Conservation (phyloP, 2,113 vertebrate genomes). For the Hemichromis elongatus region DNA sequence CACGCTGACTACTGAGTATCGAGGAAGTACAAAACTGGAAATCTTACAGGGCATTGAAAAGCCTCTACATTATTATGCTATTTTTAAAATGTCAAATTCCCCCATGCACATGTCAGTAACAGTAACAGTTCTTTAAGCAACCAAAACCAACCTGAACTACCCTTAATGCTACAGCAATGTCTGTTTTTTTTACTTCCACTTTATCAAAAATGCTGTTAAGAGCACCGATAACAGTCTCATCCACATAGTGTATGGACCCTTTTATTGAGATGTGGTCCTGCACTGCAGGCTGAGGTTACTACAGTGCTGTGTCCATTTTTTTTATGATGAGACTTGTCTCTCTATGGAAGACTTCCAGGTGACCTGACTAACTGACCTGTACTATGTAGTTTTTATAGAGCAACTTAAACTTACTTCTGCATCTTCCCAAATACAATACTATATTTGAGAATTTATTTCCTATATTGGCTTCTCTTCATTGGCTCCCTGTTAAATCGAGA, state of each 20-base stretch:
- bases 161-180: not conserved
- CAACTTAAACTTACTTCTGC: not conserved
- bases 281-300: not conserved
- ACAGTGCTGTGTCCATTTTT: not conserved
- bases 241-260: not conserved
- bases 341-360: not conserved
- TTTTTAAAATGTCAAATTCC: not conserved
- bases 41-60: rapidly evolving
- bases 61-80: not conserved
- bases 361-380: not conserved
- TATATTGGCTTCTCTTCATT: not conserved
- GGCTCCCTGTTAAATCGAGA: not conserved
- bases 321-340: not conserved
- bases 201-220: not conserved
- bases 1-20: not conserved
- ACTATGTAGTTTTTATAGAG: not conserved
- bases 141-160: not conserved
- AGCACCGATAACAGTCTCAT: not conserved
- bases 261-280: not conserved
- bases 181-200: not conserved
- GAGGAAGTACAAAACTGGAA: not conserved
- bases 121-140: not conserved
- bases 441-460: not conserved
- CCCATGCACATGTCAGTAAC: not conserved
- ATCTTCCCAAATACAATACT: not conserved